phyloP scores from a whole-genome alignment of 2,888 invertebrate genomes.

The Agrochola lota region DNA sequence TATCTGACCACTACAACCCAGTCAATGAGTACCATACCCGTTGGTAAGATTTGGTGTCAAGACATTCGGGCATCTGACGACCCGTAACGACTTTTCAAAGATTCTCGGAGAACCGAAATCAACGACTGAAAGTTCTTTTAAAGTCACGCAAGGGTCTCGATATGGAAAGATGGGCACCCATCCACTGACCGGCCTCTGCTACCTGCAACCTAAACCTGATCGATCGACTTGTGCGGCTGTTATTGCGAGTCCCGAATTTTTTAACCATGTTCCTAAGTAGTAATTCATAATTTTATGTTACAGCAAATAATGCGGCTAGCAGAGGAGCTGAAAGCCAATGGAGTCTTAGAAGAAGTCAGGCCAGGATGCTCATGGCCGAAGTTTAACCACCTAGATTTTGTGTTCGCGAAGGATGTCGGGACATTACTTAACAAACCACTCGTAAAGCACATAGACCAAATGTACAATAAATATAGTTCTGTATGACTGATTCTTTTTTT shows the following conservation, averaged over 20 bases:
- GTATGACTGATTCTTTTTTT: constrained; percentile 63
- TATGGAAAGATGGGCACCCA: neutral
- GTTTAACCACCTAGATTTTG: constrained; percentile 87
- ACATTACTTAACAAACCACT: constrained; percentile 81
- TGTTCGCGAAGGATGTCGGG: constrained; percentile 85
- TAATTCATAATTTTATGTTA: constrained; percentile 49
- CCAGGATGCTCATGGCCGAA: constrained; percentile 83
- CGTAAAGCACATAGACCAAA: constrained; percentile 73
- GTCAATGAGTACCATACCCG: too few relatives aligned
- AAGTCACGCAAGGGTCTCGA: neutral
- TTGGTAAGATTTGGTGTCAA: too few relatives aligned
- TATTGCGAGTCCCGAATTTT: neutral
- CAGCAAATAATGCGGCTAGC: constrained; percentile 85
- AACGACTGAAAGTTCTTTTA: neutral
- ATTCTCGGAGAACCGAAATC: neutral
- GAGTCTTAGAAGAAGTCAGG: constrained; percentile 76
- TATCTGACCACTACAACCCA: too few relatives aligned
- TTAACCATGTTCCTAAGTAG: neutral
- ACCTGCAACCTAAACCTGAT: neutral
- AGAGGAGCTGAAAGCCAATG: constrained; percentile 74
- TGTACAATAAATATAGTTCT: constrained; percentile 81
- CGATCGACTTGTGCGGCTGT: neutral
- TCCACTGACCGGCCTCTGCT: too few relatives aligned
- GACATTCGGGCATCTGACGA: neutral
- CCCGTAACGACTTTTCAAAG: too few relatives aligned